Percentiles rank a stretch among this genome's conserved stretches.
phyloP scores from a whole-genome alignment of 2,888 invertebrate species.

The Yponomeuta cagnagella region DNA sequence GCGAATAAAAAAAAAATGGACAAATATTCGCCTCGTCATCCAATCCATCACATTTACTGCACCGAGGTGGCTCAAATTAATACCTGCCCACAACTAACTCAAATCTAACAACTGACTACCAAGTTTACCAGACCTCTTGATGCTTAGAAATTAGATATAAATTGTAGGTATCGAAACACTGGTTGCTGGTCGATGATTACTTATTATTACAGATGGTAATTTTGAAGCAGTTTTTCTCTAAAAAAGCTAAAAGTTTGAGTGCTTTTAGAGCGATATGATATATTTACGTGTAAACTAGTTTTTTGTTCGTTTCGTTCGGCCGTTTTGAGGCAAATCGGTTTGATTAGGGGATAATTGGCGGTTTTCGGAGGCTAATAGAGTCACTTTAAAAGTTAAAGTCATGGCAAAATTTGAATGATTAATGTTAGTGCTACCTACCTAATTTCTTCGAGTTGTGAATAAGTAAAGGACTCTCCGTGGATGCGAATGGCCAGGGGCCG shows the following conservation, averaged over 20 bases:
- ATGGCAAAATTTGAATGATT: not conserved
- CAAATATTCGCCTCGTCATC: constrained; percentile 10
- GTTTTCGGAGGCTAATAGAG: not conserved
- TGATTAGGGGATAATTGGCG: not conserved
- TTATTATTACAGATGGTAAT: constrained; percentile 9
- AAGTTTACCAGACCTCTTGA: not conserved
- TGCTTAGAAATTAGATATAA: not conserved
- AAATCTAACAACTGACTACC: not conserved
- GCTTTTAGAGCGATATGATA: constrained; percentile 11
- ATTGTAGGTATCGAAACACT: not conserved
- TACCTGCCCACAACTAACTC: constrained; percentile 48
- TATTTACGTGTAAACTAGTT: constrained; percentile 12
- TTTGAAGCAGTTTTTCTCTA: not conserved
- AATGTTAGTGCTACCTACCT: too few species aligned
- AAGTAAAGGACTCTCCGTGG: too few species aligned
- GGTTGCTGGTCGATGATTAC: not conserved
- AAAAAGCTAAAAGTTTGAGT: not conserved
- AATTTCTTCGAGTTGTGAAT: too few species aligned
- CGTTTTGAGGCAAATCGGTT: not conserved
- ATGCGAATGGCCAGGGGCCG: too few species aligned
- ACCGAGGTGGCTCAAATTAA: constrained; percentile 50
- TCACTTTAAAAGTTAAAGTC: not conserved
- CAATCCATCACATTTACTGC: constrained; percentile 7
- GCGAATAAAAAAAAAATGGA: not conserved
- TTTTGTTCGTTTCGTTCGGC: not conserved